phyloP scores from a whole-genome alignment of 92 coral and sea anemone species.

The Heliopora coerulea region DNA sequence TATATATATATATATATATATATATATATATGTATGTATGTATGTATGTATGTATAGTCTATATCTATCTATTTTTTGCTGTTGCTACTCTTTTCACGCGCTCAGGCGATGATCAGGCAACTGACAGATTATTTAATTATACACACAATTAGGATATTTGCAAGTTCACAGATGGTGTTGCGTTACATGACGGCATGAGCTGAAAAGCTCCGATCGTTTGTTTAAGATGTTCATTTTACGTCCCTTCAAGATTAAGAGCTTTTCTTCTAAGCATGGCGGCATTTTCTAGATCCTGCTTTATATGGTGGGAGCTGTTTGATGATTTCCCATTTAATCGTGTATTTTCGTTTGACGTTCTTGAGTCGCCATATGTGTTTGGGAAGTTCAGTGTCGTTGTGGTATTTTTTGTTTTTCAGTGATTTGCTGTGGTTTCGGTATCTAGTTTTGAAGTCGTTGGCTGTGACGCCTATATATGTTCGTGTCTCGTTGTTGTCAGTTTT shows the following conservation, averaged over 20 bases:
- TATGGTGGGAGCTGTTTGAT: conserved; percentile 29
- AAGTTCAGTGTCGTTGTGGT: conserved; percentile 44
- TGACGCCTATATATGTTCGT: conserved; percentile 33
- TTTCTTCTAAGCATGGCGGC: conserved; percentile 40
- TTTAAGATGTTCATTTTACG: conserved; percentile 26
- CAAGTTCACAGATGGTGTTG: conserved; percentile 16
- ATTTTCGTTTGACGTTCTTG: conserved; percentile 24
- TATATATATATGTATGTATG: too few relatives aligned
- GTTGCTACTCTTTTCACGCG: too few relatives aligned
- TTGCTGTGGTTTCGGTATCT: conserved; percentile 41
- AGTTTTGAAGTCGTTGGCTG: conserved; percentile 45
- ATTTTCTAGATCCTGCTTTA: conserved; percentile 11
- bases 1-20: too few relatives aligned
- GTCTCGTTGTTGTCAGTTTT: conserved; percentile 43
- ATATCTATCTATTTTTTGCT: too few relatives aligned
- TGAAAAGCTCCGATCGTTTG: conserved; percentile 46
- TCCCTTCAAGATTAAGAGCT: conserved; percentile 28
- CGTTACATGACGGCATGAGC: conserved; percentile 42
- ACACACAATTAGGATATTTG: too few relatives aligned
- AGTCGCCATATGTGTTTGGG: conserved; percentile 40
- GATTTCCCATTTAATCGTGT: conserved; percentile 27
- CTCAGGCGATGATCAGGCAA: too few relatives aligned
- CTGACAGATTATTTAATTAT: conserved; percentile 25
- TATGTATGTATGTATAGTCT: too few relatives aligned
- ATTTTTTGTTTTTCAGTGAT: conserved; percentile 33